These are phyloP conservation scores for Leptopterna dolabrata DNA, from an alignment of 2,888 invertebrate genomes.

Conservation along the genomic window DNA sequence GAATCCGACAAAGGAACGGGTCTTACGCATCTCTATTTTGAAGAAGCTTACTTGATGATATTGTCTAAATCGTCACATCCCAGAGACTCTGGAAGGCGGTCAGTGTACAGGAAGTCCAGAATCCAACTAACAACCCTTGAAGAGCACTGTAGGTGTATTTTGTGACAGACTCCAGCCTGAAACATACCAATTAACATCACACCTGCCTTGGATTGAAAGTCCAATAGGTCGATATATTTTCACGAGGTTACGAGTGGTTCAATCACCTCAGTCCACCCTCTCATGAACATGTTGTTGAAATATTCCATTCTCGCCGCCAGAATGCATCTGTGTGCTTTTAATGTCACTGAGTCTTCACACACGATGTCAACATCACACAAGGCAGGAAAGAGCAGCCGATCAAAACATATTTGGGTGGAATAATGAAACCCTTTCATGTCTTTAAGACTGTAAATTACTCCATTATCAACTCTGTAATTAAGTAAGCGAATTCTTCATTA, in stretches of 20 bases:
- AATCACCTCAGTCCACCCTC: slow-evolving; percentile 81
- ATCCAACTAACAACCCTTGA: slow-evolving; percentile 74
- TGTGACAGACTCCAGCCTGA: slow-evolving; percentile 68
- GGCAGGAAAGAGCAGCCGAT: slow-evolving; percentile 61
- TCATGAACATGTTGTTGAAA: slow-evolving; percentile 85
- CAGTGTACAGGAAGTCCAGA: slow-evolving; percentile 81
- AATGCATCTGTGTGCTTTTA: slow-evolving; percentile 84
- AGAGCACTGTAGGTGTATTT: slow-evolving; percentile 72
- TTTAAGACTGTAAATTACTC: not conserved
- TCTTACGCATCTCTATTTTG: no score
- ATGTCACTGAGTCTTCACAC: slow-evolving; percentile 66
- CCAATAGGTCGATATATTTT: no score
- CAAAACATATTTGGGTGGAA: slow-evolving; percentile 40
- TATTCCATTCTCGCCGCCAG: slow-evolving; percentile 85
- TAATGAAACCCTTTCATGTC: not conserved
- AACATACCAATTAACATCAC: not conserved
- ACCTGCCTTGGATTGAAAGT: not conserved
- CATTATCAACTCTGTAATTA: slow-evolving; percentile 35
- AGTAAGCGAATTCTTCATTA: not conserved
- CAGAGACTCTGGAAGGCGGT: slow-evolving; percentile 69
- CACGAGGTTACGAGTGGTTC: no score
- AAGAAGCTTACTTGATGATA: slow-evolving; percentile 54
- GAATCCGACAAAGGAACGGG: no score
- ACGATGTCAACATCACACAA: slow-evolving; percentile 67
- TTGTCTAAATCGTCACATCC: slow-evolving; percentile 57